These are phyloP conservation scores for Hemistola chrysoprasaria DNA, from an alignment of 2,888 invertebrate species.

Conservation along the genomic window DNA sequence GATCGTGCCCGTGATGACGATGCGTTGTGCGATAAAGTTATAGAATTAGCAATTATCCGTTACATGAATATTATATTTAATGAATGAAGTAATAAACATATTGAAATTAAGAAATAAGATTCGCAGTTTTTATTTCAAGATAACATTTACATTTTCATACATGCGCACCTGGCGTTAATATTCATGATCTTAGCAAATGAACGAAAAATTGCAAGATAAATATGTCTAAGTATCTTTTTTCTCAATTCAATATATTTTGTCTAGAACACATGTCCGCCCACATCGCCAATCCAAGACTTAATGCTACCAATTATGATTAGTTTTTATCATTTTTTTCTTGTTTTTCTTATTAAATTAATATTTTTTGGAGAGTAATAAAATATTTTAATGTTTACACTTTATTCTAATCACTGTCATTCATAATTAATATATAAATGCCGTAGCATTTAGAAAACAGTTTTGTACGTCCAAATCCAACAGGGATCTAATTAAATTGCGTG, in stretches of 20 bases:
- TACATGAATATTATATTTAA: slow-evolving; percentile 10
- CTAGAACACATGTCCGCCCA: slow-evolving; percentile 26
- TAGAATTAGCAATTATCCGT: neutral
- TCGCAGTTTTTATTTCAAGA: too few relatives aligned
- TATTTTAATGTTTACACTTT: slow-evolving; percentile 40
- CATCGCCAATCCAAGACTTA: slow-evolving; percentile 45
- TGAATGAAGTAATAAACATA: slow-evolving; percentile 11
- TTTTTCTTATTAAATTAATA: slow-evolving; percentile 29
- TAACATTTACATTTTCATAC: too few relatives aligned
- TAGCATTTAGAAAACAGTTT: slow-evolving; percentile 9
- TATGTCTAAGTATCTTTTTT: slow-evolving; percentile 20
- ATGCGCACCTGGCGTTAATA: neutral
- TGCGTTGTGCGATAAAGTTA: slow-evolving; percentile 52
- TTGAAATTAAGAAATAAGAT: slow-evolving; percentile 5
- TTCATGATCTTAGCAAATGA: neutral
- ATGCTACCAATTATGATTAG: slow-evolving; percentile 37
- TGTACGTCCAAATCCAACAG: too few relatives aligned
- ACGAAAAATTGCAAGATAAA: neutral
- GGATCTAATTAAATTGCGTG: neutral
- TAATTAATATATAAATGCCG: slow-evolving; percentile 16
- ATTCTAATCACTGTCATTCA: slow-evolving; percentile 35
- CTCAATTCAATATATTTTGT: slow-evolving; percentile 20
- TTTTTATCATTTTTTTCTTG: slow-evolving; percentile 43
- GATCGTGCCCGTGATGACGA: slow-evolving; percentile 71
- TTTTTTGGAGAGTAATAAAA: slow-evolving; percentile 42